Evolutionary conservation across 2,797 vertebrate genomes (phyloP), one percentile per base, ranked within the genome.

Genomic region (Fistularia tabacaria): DNA sequence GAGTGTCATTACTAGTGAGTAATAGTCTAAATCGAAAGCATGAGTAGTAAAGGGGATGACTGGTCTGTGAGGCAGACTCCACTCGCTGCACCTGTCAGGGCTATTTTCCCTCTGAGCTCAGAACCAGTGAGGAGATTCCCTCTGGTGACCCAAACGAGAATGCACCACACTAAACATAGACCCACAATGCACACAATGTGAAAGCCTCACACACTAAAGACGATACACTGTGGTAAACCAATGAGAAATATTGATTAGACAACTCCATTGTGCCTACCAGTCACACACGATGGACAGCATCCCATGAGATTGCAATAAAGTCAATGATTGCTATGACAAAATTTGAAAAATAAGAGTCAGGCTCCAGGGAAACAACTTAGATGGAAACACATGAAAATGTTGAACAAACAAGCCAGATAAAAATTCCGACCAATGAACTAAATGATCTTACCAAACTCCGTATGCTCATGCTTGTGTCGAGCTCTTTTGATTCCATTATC

Each of bases 1-100:
- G 67, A n/a, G 37, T 46, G 65, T 77, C 66, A 64, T 62, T 71
- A 64, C 64, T 70, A 62, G 65, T 85, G 79, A 80, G 79, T 82
- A 82, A 85, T 74, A 65, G 10, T 85, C 85, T 87, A 86, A 88
- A 83, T 80, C 79, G 77, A 88, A 87, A 81, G 71, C 63, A 69
- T 85, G 85, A 87, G 69, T 70, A 42, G 83, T 38, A 46, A 64
- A 74, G 62, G 62, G 59, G 56, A 54, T 53, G 63, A 54, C 52
- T 36, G 53, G 41, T 67, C 46, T 45, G 59, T 52, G 54, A 57
- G 64, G 62, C 63, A 59, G 64, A 66, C 66, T 48, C 36, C 13
- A n/a, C 61, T 57, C 3, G 0, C 74, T 85, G 88, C 89, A 90
- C 86, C 90, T 90, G 90, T 90, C 76, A 9, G 45, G 60, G 77